Evolutionary conservation across 1,140 invertebrate genomes (phyloP).

Genomic region (Elysia chlorotica): DNA sequence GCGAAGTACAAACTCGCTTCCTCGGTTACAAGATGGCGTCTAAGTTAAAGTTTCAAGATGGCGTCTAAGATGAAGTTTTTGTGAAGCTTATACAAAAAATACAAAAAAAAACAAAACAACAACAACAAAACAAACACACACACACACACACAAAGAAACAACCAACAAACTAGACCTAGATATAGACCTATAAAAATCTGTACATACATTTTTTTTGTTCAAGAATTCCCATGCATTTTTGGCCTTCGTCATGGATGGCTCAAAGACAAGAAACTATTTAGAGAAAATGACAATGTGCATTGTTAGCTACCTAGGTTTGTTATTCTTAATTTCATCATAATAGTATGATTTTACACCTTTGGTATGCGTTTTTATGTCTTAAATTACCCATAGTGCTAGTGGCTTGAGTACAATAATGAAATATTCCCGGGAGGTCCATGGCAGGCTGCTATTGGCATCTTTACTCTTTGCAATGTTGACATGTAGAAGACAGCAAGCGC

Average conservation of each 20-base stretch:
- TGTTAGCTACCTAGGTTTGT: slow-evolving; percentile 15
- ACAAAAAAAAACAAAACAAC: too few species aligned
- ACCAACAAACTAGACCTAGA: background rate
- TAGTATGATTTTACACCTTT: background rate
- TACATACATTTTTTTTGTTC: background rate
- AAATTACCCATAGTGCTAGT: background rate
- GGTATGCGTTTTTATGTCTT: background rate
- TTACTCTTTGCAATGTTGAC: too few species aligned
- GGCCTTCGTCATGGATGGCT: background rate
- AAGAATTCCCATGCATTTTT: background rate
- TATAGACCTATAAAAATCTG: background rate
- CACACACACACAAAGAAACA: too few species aligned
- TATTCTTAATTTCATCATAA: background rate
- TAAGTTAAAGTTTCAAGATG: too few species aligned
- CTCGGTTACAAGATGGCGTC: slow-evolving; percentile 12
- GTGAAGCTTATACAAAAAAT: background rate
- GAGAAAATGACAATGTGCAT: slow-evolving; percentile 9
- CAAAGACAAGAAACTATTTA: background rate
- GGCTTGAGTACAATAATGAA: background rate
- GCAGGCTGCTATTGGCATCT: too few species aligned
- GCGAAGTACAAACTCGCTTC: too few species aligned
- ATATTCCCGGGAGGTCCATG: background rate
- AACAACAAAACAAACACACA: too few species aligned
- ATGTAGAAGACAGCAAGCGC: too few species aligned
- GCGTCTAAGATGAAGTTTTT: background rate